Conservation (phyloP, 1,140 invertebrate genomes). For the Cyclargus thomasi region DNA sequence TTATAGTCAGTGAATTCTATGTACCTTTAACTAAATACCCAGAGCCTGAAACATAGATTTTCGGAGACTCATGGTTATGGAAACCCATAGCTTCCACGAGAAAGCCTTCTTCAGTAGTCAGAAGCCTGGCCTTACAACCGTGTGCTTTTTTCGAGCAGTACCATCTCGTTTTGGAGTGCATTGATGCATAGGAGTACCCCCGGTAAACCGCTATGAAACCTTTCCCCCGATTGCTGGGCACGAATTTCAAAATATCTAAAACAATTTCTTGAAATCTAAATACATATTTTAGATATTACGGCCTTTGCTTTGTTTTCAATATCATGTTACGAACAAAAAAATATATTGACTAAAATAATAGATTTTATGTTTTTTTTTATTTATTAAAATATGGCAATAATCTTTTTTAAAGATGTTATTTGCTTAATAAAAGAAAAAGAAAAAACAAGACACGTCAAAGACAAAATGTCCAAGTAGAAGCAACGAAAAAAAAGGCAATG, state of each 20-base stretch:
- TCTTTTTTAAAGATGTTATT: too few relatives aligned
- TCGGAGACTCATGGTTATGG: conserved; percentile 14
- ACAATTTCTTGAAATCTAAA: background rate
- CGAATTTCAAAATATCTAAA: conserved; percentile 29
- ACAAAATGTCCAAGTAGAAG: too few relatives aligned
- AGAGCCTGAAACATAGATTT: background rate
- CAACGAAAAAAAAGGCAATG: too few relatives aligned
- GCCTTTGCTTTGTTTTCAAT: too few relatives aligned
- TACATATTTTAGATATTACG: too few relatives aligned
- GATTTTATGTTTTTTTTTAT: too few relatives aligned
- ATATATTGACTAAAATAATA: too few relatives aligned
- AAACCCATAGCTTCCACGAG: background rate
- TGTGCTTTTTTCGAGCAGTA: conserved; percentile 19
- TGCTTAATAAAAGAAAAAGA: too few relatives aligned
- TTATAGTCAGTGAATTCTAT: too few relatives aligned
- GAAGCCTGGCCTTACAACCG: conserved; percentile 17
- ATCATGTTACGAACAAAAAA: too few relatives aligned
- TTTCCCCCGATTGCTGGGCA: conserved; percentile 28
- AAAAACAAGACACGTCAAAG: too few relatives aligned
- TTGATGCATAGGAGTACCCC: conserved; percentile 22
- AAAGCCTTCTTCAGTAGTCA: background rate
- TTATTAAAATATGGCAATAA: too few relatives aligned
- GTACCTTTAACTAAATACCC: background rate
- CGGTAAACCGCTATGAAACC: conserved; percentile 22
- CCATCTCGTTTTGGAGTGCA: conserved; percentile 21